phyloP scores from a whole-genome alignment of 2,888 invertebrate species.

The Heliothis peltigera region DNA sequence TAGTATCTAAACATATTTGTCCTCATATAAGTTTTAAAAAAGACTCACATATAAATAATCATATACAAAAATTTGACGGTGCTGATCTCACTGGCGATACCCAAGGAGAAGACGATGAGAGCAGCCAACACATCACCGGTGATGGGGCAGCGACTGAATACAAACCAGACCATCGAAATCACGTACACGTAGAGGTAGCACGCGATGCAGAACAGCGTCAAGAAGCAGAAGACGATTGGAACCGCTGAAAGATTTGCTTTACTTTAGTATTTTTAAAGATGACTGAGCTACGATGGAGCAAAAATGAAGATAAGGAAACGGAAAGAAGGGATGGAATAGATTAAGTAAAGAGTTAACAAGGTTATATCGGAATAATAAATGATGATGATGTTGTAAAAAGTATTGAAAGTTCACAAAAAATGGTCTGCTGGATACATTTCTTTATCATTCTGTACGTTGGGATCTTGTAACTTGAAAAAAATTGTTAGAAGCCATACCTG shows the following conservation, averaged over 20 bases:
- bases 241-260: constrained; percentile 42
- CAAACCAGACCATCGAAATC: constrained; percentile 62
- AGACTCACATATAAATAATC: not conserved
- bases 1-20: too few relatives aligned
- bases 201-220: constrained; percentile 17
- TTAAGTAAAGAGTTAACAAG: not conserved
- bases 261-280: not conserved
- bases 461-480: too few relatives aligned
- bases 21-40: too few relatives aligned
- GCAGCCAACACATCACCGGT: constrained; percentile 39
- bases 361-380: not conserved
- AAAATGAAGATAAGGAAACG: not conserved
- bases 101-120: constrained; percentile 60
- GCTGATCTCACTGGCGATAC: constrained; percentile 59
- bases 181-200: constrained; percentile 64
- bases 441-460: too few relatives aligned
- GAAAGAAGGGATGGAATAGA: not conserved
- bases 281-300: not conserved
- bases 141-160: constrained; percentile 50
- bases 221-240: constrained; percentile 52
- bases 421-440: too few relatives aligned
- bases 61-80: constrained; percentile 57
- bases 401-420: too few relatives aligned
- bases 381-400: too few relatives aligned
- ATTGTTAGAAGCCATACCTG: too few relatives aligned